Percentiles rank a stretch among this genome's conserved stretches.
These are phyloP conservation scores for Erythrocercus mccallii DNA, from an alignment of 2,113 vertebrate genomes.

Conservation along the genomic window DNA sequence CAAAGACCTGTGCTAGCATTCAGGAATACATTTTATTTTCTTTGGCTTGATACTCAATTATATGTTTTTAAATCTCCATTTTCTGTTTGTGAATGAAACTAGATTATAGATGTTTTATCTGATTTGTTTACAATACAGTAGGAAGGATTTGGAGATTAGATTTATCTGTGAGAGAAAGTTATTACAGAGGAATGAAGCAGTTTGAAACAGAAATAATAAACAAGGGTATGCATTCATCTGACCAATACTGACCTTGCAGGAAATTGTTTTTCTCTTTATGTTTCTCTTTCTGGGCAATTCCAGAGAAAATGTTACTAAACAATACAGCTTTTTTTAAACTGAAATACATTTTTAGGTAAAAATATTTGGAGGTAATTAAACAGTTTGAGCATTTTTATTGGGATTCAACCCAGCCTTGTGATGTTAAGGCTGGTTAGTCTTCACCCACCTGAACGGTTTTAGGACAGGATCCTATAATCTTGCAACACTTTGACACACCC, in stretches of 20 bases:
- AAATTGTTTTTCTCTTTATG: not conserved
- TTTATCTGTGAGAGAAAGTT: constrained; percentile 17
- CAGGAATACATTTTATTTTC: not conserved
- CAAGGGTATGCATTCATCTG: constrained; percentile 1
- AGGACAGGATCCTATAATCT: not conserved
- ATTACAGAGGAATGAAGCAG: not conserved
- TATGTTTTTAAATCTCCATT: not conserved
- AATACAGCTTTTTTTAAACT: not conserved
- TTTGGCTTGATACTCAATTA: not conserved
- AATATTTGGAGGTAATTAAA: not conserved
- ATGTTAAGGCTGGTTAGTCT: not conserved
- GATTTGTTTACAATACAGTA: constrained; percentile 29
- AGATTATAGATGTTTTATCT: not conserved
- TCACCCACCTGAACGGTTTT: not conserved
- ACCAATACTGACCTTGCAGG: not conserved
- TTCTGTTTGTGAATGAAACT: not conserved
- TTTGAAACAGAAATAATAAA: constrained; percentile 47
- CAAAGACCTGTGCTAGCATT: not conserved
- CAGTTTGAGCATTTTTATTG: not conserved
- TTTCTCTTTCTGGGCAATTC: constrained; percentile 10
- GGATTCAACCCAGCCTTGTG: not conserved
- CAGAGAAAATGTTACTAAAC: not conserved
- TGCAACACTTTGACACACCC: not conserved
- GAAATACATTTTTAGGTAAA: not conserved
- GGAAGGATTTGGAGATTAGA: constrained; percentile 27